A percentile compares a stretch with the other conserved stretches of the same genome.
Evolutionary conservation across 2,113 vertebrate species (phyloP).

Genomic region (Azemiops feae): DNA sequence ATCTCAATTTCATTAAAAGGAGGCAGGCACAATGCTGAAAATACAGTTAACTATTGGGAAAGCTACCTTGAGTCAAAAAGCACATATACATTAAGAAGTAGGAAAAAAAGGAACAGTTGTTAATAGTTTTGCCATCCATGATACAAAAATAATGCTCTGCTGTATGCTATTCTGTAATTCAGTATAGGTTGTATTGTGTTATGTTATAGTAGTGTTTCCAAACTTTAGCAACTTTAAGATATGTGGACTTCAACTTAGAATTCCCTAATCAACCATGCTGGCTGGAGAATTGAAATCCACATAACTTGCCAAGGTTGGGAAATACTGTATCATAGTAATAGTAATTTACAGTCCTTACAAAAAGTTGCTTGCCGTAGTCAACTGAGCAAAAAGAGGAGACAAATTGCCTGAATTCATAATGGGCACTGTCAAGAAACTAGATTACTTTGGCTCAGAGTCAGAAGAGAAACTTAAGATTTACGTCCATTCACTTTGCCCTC

Average conservation of each 20-base stretch:
- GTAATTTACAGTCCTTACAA: background rate
- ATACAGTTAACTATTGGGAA: accelerated
- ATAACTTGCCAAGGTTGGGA: background rate
- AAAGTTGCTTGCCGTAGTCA: background rate
- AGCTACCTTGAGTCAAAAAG: background rate
- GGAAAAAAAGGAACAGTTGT: background rate
- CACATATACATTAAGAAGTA: conserved; percentile 3
- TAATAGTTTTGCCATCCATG: background rate
- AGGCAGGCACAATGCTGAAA: background rate
- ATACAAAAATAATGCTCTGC: background rate
- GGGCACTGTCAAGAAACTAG: background rate
- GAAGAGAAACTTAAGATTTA: background rate
- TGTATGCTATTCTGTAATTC: background rate
- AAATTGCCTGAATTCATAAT: background rate
- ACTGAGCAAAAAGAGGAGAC: background rate
- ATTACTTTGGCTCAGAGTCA: background rate
- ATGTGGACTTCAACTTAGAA: background rate
- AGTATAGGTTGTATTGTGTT: background rate
- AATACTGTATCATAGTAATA: background rate
- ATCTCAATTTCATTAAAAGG: background rate
- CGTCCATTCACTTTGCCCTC: background rate
- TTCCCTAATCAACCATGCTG: background rate
- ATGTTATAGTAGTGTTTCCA: background rate
- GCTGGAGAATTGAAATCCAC: background rate
- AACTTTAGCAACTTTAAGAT: background rate